Evolutionary conservation across 2,888 invertebrate genomes (phyloP).

Genomic region (Athalia cordata): DNA sequence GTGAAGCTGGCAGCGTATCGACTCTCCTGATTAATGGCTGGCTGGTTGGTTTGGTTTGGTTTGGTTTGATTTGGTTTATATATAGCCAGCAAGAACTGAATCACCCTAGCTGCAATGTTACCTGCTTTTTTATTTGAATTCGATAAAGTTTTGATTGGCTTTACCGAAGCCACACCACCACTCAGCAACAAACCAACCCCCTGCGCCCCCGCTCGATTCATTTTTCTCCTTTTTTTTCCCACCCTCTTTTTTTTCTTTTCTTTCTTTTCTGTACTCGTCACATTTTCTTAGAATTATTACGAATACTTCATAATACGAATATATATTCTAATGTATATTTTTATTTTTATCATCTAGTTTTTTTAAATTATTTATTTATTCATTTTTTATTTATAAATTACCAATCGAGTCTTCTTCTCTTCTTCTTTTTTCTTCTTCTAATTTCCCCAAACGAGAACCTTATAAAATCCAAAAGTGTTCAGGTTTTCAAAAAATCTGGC

Average conservation of each 20-base stretch:
- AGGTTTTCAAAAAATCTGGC: too few species aligned
- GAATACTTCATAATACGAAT: too few species aligned
- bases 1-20: neutral
- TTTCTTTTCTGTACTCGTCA: too few species aligned
- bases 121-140: constrained; percentile 24
- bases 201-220: neutral
- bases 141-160: constrained; percentile 43
- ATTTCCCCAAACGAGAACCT: neutral
- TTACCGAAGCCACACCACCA: neutral
- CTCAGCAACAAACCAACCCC: neutral
- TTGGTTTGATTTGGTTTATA: too few species aligned
- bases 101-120: neutral
- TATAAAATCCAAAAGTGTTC: too few species aligned
- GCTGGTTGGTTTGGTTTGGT: too few species aligned
- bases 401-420: neutral
- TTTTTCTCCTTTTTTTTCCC: neutral
- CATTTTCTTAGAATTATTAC: too few species aligned
- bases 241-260: neutral
- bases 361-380: too few species aligned
- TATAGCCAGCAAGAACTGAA: neutral
- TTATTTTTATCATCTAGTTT: too few species aligned
- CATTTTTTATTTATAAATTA: neutral
- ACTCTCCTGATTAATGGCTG: constrained; percentile 17
- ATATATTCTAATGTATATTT: too few species aligned
- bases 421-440: neutral